Percentiles rank a stretch among this genome's conserved stretches.
These are phyloP conservation scores for Nyctereutes procyonoides DNA, from an alignment of 2,113 vertebrate species.

Conservation along the genomic window DNA sequence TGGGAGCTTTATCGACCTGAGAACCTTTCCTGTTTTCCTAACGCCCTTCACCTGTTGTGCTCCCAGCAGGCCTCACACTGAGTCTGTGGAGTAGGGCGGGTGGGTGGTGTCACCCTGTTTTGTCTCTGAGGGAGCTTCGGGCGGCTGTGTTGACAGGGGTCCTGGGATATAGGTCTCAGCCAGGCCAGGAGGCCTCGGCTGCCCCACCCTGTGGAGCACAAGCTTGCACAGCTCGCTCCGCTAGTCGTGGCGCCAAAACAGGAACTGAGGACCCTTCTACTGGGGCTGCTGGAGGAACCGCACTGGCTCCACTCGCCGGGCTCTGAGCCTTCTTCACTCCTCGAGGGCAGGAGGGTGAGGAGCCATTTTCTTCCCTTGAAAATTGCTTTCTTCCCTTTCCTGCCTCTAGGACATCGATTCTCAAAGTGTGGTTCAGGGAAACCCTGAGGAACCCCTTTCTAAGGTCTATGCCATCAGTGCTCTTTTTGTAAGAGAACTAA, in stretches of 20 bases:
- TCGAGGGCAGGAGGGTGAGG: accelerated
- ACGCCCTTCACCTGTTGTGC: accelerated
- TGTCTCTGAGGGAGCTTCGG: neutral
- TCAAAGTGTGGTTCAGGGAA: neutral
- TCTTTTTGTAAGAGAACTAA: neutral
- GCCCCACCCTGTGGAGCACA: neutral
- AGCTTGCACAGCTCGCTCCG: neutral
- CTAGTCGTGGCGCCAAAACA: neutral
- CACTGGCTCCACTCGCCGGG: neutral
- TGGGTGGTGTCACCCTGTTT: neutral
- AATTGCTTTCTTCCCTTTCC: neutral
- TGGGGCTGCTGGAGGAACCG: neutral
- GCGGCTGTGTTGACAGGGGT: neutral
- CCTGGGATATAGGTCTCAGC: neutral
- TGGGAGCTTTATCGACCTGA: neutral
- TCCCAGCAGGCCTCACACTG: neutral
- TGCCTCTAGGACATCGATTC: neutral
- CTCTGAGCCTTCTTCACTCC: neutral
- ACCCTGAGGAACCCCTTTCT: neutral
- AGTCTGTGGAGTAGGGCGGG: neutral
- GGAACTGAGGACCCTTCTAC: neutral
- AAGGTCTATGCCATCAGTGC: neutral
- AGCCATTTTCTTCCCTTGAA: neutral
- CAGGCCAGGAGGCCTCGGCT: neutral
- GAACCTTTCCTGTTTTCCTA: neutral